These are phyloP conservation scores for Bombus confusus DNA, from an alignment of 1,140 invertebrate species.

Conservation along the genomic window DNA sequence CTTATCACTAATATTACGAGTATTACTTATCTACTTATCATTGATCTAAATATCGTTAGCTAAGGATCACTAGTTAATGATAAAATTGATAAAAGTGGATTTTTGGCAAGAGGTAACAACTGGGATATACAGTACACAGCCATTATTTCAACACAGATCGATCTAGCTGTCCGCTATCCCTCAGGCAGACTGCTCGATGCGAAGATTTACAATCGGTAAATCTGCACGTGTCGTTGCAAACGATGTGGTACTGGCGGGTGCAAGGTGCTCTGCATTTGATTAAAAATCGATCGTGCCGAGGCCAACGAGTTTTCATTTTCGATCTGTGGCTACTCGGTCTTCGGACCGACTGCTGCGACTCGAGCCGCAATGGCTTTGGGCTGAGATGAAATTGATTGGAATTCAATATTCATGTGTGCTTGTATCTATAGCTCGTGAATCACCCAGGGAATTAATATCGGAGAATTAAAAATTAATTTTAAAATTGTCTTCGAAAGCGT, in stretches of 20 bases:
- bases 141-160: slow-evolving; percentile 47
- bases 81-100: no score
- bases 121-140: not conserved
- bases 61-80: not conserved
- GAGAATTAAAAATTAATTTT: slow-evolving; percentile 1
- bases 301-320: slow-evolving; percentile 15
- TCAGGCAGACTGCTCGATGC: slow-evolving; percentile 34
- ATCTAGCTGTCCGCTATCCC: slow-evolving; percentile 52
- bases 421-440: not conserved
- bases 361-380: not conserved
- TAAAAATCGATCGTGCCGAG: slow-evolving; percentile 44
- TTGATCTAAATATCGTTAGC: no score
- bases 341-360: not conserved
- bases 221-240: slow-evolving; percentile 4
- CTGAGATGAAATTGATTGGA: not conserved
- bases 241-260: not conserved
- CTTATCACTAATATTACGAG: no score
- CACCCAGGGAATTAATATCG: not conserved
- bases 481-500: no score
- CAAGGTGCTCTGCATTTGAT: slow-evolving; percentile 35
- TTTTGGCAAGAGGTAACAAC: not conserved
- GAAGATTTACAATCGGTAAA: slow-evolving; percentile 49
- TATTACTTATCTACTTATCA: no score
- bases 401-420: not conserved
- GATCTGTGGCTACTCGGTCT: not conserved